Evolutionary conservation across 23 tunicate species (phyloP), one percentile per base, ranked within the genome.

Genomic region (Styela plicata): DNA sequence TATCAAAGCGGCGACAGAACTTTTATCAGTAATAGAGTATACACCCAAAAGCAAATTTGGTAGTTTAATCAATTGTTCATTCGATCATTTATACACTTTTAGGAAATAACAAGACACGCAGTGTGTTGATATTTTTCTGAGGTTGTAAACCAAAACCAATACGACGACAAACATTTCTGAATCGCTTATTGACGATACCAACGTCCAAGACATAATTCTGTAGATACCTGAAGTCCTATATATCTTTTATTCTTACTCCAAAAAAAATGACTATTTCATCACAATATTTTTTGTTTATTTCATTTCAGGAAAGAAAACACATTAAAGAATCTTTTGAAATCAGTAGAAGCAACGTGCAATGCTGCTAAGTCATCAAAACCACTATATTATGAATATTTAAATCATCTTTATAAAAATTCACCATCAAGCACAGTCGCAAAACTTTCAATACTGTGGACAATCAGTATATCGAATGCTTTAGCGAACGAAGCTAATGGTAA

Each of bases 361-460:
- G n/a, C 25, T 10, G 52, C 16, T 33, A 69, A 26, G n/a, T 25
- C 24, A 19, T 7, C 27, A 83, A 74, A 52, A 13, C 88, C 2
- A 65, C 44, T 63, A 30, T 85, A 63, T 73, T 69, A 65, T 64
- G 82, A 85, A 66, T 69, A 57, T 34, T 52, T 29, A 13, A 34
- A 64, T 31, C 73, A 74, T 17, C 1, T 26, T 28, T 35, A 23
- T 13, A 44, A 69, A n/a, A 22, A 69, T 24, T 24, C 34, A 27
- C 71, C 1, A n/a, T 21, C 68, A 18, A 79, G 25, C 27, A 62
- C 21, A 16, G 80, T 87, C 2, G 92, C 74, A 69, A 57, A 79
- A 74, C 69, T 92, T 18, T 85, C 97, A 33, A 1, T 74, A 74
- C 64, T 92, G 0, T 92, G 97, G 97, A 81, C 80, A 0, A 52